Evolutionary conservation across 2,888 invertebrate genomes (phyloP).

Genomic region (Norana najaformis): DNA sequence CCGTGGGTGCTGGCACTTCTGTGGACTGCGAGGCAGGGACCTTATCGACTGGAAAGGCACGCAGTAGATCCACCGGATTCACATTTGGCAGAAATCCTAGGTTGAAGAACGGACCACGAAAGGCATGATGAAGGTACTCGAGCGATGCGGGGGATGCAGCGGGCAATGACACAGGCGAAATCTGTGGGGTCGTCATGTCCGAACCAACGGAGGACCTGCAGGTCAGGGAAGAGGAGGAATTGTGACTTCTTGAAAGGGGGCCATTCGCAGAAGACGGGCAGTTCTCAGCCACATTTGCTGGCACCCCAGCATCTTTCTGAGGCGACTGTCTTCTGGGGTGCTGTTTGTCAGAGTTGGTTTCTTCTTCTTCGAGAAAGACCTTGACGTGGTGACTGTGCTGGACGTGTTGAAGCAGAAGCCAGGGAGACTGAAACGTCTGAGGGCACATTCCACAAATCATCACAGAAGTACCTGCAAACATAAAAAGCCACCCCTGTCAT

Average conservation of each 20-base stretch:
- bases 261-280: neutral
- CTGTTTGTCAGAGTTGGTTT: neutral
- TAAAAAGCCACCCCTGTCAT: neutral
- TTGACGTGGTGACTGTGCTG: constrained; percentile 91
- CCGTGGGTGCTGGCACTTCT: constrained; percentile 67
- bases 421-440: constrained; percentile 71
- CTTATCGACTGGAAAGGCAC: neutral
- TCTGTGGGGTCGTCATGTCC: neutral
- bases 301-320: neutral
- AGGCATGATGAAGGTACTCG: constrained; percentile 9
- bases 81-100: neutral
- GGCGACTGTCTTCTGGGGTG: constrained; percentile 19
- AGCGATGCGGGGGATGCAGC: neutral
- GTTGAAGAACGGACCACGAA: constrained; percentile 9
- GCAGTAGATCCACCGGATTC: neutral
- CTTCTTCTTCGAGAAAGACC: constrained; percentile 77
- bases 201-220: neutral
- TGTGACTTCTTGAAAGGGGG: neutral
- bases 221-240: neutral
- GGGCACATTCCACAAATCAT: constrained; percentile 93
- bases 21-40: neutral
- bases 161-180: neutral
- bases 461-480: constrained; percentile 78
- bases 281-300: neutral
- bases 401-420: constrained; percentile 91